Conservation (phyloP, 2,888 invertebrate genomes). For the Lycaena phlaeas region DNA sequence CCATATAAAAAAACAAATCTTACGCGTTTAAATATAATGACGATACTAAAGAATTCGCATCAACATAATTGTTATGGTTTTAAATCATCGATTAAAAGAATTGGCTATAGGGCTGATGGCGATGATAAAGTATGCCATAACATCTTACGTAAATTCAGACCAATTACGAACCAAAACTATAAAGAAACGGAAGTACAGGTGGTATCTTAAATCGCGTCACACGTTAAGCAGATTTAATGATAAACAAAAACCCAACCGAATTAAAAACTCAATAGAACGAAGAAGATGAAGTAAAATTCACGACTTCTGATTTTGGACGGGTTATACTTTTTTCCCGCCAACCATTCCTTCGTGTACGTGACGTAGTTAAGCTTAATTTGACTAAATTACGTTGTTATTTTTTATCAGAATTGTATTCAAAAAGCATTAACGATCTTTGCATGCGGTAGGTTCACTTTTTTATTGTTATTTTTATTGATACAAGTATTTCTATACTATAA, state of each 20-base stretch:
- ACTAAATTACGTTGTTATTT: slow-evolving; percentile 40
- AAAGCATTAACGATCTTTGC: slow-evolving; percentile 42
- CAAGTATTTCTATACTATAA: slow-evolving; percentile 9
- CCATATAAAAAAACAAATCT: too few relatives aligned
- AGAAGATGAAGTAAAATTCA: slow-evolving; percentile 17
- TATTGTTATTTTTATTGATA: slow-evolving; percentile 1
- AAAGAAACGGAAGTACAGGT: slow-evolving; percentile 40
- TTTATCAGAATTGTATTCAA: slow-evolving; percentile 25
- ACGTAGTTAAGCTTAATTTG: slow-evolving; percentile 52
- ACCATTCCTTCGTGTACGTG: slow-evolving; percentile 45
- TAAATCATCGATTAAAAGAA: too few relatives aligned
- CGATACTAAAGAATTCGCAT: too few relatives aligned
- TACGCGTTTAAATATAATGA: too few relatives aligned
- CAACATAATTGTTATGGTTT: too few relatives aligned
- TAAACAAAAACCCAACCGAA: slow-evolving; percentile 22
- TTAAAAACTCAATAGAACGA: slow-evolving; percentile 17
- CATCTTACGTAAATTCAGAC: slow-evolving; percentile 27
- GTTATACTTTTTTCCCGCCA: slow-evolving; percentile 28
- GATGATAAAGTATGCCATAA: slow-evolving; percentile 17
- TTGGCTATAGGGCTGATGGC: too few relatives aligned
- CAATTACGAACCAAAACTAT: slow-evolving; percentile 34
- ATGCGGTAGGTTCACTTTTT: slow-evolving; percentile 43
- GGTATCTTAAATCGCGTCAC: slow-evolving; percentile 32
- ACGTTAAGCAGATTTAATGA: slow-evolving; percentile 36
- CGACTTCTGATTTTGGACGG: slow-evolving; percentile 17